Base-by-base conservation (phyloP, 1,140 invertebrate species). In the Drosophila parabipectinata region DNA sequence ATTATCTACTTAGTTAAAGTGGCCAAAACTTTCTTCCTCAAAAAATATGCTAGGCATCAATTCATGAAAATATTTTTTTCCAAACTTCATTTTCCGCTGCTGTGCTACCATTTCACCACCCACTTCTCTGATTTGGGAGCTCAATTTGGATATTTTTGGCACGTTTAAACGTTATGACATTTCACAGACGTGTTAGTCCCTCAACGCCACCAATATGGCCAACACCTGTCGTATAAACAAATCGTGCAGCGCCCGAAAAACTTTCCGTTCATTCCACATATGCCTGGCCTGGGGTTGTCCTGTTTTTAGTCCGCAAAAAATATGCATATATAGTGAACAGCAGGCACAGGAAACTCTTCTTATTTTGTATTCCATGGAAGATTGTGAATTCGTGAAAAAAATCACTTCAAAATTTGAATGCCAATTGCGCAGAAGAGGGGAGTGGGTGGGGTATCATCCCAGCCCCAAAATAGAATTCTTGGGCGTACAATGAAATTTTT, bases 91-190 rank as follows among this genome's bases (percentile, higher is more conserved):
- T 50, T 26, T n/a, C 9, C 12, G n/a, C 48, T 32, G 39, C 14
- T n/a, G 6, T 1, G 34, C 30, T 1, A 7, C 10, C 30, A 56
- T 7, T 30, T 71, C 8, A n/a, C 30, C 30, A 14, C 30, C 47
- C 12, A 9, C 8, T 62, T 37, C n/a, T 51, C 51, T 41, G 45
- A 48, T 52, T 30, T 72, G 10, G 10, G 41, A 9, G 45, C 14
- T 14, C 32, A 60, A 68, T 79, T 88, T 88, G 56, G 59, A 74
- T 79, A 87, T 87, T 75, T 87, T 88, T 66, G 39, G 73, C 87
- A 90, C 87, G 87, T 90, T 90, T 90, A 83, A 90, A 83, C 87
- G 87, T 90, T 90, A 90, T 90, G 87, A 90, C 87, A 90, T 90
- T 90, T 90, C 77, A 77, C 83, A 88, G 83, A 87, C 83, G 83